A percentile compares a stretch with the other conserved stretches of the same genome.
phyloP scores from a whole-genome alignment of 1,140 invertebrate genomes.

The Dufourea novaeangliae region DNA sequence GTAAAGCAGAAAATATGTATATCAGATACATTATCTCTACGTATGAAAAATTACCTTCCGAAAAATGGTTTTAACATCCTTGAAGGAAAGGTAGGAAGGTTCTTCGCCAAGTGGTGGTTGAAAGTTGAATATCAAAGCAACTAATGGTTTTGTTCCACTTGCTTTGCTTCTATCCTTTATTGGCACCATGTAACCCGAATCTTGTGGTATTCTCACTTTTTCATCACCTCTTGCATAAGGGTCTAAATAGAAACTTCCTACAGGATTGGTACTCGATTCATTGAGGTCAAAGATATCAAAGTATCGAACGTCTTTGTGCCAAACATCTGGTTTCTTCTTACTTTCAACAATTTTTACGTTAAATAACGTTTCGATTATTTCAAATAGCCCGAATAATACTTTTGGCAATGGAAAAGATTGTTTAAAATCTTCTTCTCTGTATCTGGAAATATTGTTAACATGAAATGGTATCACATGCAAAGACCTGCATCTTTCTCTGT shows the following conservation, averaged over 20 bases:
- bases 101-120: slow-evolving; percentile 83
- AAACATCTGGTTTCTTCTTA: slow-evolving; percentile 83
- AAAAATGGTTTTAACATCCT: slow-evolving; percentile 90
- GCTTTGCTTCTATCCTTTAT: slow-evolving; percentile 87
- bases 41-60: slow-evolving; percentile 83
- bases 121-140: slow-evolving; percentile 93
- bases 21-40: not conserved
- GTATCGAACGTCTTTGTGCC: slow-evolving; percentile 93
- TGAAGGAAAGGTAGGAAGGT: slow-evolving; percentile 88
- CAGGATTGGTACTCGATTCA: slow-evolving; percentile 82
- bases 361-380: slow-evolving; percentile 89
- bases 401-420: slow-evolving; percentile 92
- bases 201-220: slow-evolving; percentile 84
- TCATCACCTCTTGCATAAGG: slow-evolving; percentile 86
- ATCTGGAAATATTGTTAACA: slow-evolving; percentile 75
- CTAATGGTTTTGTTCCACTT: slow-evolving; percentile 85
- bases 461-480: slow-evolving; percentile 31
- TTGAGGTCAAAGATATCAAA: slow-evolving; percentile 91
- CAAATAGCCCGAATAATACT: slow-evolving; percentile 89
- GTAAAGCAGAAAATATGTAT: not conserved
- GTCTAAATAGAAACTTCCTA: slow-evolving; percentile 92
- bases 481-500: slow-evolving; percentile 19
- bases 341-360: slow-evolving; percentile 90
- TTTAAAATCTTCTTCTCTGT: slow-evolving; percentile 87
- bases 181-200: slow-evolving; percentile 86